Evolutionary conservation across 2,113 vertebrate species (phyloP).

Genomic region (Ascaphus truei): DNA sequence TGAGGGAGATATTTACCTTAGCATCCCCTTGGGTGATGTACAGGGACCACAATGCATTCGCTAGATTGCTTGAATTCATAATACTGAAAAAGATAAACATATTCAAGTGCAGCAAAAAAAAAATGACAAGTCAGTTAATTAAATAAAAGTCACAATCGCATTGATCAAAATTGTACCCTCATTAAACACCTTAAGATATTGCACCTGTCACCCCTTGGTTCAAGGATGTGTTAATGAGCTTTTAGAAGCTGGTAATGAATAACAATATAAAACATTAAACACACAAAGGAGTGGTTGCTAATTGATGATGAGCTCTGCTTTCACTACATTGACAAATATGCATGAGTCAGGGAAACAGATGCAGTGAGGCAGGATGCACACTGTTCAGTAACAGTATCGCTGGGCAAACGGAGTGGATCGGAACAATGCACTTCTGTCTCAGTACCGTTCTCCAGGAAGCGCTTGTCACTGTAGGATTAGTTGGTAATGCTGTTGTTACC

Average conservation of each 20-base stretch:
- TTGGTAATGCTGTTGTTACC: too few relatives aligned
- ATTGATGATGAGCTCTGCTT: neutral
- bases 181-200: conserved; percentile 23
- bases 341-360: neutral
- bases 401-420: too few relatives aligned
- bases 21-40: too few relatives aligned
- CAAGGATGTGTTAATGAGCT: conserved; percentile 12
- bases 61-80: neutral
- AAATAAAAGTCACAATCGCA: conserved; percentile 9
- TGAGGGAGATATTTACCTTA: too few relatives aligned
- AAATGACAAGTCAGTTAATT: conserved; percentile 15
- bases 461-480: too few relatives aligned
- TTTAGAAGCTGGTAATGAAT: conserved; percentile 7
- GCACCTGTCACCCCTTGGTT: conserved; percentile 15
- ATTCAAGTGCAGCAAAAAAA: neutral
- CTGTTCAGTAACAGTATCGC: too few relatives aligned
- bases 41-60: too few relatives aligned
- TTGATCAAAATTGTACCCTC: conserved; percentile 23
- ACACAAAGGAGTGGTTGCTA: neutral
- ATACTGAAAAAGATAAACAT: neutral
- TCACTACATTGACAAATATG: neutral
- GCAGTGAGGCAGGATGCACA: neutral
- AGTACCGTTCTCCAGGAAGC: too few relatives aligned
- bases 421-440: too few relatives aligned
- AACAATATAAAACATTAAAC: conserved; percentile 28